Evolutionary conservation across 2,888 invertebrate genomes (phyloP).

Genomic region (Ramazzottius varieornatus): DNA sequence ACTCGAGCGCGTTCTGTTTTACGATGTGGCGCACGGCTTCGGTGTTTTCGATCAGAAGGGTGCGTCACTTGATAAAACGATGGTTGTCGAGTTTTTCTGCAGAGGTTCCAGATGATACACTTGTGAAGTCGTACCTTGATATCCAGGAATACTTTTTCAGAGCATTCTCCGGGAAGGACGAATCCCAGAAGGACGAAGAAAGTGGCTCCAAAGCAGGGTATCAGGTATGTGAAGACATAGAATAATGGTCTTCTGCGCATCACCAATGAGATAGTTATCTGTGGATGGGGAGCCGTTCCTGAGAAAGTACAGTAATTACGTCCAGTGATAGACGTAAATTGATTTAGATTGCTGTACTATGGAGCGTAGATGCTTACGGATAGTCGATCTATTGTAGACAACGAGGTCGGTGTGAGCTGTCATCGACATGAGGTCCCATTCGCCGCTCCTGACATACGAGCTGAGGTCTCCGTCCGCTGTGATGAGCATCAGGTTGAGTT

Average conservation of each 20-base stretch:
- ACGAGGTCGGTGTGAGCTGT: neutral
- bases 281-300: slow-evolving; percentile 23
- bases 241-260: slow-evolving; percentile 29
- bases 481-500: slow-evolving; percentile 36
- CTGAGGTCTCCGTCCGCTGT: slow-evolving; percentile 55
- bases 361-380: neutral
- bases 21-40: too few relatives aligned
- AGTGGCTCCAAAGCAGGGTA: slow-evolving; percentile 31
- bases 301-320: neutral
- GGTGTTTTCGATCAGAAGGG: too few relatives aligned
- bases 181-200: slow-evolving; percentile 30
- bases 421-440: slow-evolving; percentile 42
- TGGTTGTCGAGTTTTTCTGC: too few relatives aligned
- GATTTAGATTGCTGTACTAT: neutral
- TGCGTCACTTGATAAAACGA: too few relatives aligned
- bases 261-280: slow-evolving; percentile 27
- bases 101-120: too few relatives aligned
- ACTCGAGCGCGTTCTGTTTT: too few relatives aligned
- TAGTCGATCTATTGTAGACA: too few relatives aligned
- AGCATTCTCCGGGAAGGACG: slow-evolving; percentile 31
- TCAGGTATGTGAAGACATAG: slow-evolving; percentile 23
- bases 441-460: slow-evolving; percentile 70
- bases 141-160: slow-evolving; percentile 27
- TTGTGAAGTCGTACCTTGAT: too few relatives aligned
- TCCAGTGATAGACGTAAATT: neutral